These are phyloP conservation scores for Spheniscus mendiculus DNA, from an alignment of 2,113 vertebrate species.

Conservation along the genomic window DNA sequence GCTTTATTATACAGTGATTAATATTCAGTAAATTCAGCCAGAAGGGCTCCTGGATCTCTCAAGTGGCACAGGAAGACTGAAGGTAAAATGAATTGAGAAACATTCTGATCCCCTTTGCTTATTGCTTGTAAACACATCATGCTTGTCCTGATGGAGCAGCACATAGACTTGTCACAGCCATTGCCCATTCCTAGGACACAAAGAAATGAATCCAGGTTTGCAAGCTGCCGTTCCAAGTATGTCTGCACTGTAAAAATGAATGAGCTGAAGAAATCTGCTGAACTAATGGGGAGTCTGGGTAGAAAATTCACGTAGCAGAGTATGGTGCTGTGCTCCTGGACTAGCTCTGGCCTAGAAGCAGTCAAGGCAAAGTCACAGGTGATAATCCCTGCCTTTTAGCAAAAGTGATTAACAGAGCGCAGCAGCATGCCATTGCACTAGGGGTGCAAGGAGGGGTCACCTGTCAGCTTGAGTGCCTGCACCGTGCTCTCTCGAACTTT, in stretches of 20 bases:
- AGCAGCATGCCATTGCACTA: not conserved
- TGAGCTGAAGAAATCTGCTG: not conserved
- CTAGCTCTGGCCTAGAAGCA: not conserved
- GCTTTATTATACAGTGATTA: not conserved
- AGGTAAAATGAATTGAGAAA: not conserved
- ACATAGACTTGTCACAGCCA: not conserved
- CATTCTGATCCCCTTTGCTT: not conserved
- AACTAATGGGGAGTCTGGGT: not conserved
- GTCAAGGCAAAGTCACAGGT: not conserved
- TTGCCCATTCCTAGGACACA: not conserved
- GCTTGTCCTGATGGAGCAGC: not conserved
- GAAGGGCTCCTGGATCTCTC: not conserved
- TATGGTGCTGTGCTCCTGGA: not conserved
- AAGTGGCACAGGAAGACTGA: not conserved
- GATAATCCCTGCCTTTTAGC: not conserved
- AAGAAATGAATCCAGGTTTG: not conserved
- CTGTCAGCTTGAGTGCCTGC: not conserved
- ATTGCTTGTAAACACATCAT: not conserved
- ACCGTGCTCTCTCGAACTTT: not conserved
- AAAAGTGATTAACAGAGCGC: not conserved
- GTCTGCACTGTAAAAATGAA: not conserved
- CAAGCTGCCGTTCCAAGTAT: not conserved
- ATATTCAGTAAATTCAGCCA: not conserved
- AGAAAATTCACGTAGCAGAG: not conserved
- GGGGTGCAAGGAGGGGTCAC: not conserved